phyloP scores from a whole-genome alignment of 2,888 invertebrate species.

The Dichetophora obliterata region DNA sequence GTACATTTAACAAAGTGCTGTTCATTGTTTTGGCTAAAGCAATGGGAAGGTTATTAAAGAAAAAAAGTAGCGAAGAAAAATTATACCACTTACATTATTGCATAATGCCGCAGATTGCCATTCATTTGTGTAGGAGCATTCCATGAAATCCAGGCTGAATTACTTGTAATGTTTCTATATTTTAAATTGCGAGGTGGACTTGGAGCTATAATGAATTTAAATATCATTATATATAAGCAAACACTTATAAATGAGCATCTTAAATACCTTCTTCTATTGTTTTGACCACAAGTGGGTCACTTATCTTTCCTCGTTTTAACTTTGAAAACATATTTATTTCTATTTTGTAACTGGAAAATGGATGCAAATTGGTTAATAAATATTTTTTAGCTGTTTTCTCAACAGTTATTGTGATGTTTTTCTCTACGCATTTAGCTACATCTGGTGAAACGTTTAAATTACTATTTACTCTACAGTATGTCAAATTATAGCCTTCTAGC shows the following conservation, averaged over 20 bases:
- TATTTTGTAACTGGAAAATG: conserved; percentile 81
- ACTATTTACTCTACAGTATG: conserved; percentile 78
- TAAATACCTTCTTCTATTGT: conserved; percentile 77
- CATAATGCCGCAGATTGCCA: conserved; percentile 79
- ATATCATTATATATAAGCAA: neutral
- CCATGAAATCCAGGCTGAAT: conserved; percentile 75
- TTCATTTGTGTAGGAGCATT: conserved; percentile 77
- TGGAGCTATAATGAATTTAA: conserved; percentile 67
- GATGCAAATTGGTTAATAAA: conserved; percentile 75
- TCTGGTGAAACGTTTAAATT: conserved; percentile 55
- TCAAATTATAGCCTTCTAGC: conserved; percentile 79
- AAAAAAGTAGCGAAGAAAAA: neutral
- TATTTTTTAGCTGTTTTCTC: conserved; percentile 63
- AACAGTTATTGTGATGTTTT: conserved; percentile 53
- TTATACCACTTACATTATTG: conserved; percentile 71
- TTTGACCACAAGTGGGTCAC: conserved; percentile 73
- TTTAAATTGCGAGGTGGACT: conserved; percentile 71
- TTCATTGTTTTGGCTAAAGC: conserved; percentile 47
- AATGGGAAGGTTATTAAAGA: conserved; percentile 3
- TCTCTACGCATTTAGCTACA: neutral
- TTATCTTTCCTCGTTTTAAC: conserved; percentile 72
- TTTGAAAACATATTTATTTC: conserved; percentile 75
- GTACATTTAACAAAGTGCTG: conserved; percentile 45
- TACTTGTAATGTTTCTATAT: conserved; percentile 73
- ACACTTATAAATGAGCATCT: neutral